Evolutionary conservation across 2,113 vertebrate genomes (phyloP).

Genomic region (Danionella cerebrum): DNA sequence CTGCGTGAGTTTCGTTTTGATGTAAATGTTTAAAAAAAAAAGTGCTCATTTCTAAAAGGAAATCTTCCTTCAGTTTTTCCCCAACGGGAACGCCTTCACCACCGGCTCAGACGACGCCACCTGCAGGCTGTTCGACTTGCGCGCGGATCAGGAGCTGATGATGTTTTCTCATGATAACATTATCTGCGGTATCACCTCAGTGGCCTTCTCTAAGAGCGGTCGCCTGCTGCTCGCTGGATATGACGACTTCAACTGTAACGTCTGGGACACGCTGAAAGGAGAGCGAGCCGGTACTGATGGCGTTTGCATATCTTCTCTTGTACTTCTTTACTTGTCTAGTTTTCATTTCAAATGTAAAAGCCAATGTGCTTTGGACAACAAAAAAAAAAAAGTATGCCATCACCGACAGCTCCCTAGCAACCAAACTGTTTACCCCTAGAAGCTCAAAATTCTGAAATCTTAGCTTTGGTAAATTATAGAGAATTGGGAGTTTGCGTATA

Average conservation of each 20-base stretch:
- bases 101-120: slow-evolving; percentile 94
- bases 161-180: slow-evolving; percentile 93
- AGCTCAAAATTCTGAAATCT: too few relatives aligned
- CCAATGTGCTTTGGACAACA: too few relatives aligned
- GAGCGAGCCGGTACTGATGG: slow-evolving; percentile 82
- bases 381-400: too few relatives aligned
- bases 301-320: too few relatives aligned
- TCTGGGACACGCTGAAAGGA: slow-evolving; percentile 96
- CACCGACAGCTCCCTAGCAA: too few relatives aligned
- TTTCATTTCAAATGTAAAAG: too few relatives aligned
- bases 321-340: too few relatives aligned
- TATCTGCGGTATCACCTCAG: slow-evolving; percentile 93
- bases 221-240: slow-evolving; percentile 91
- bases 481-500: too few relatives aligned
- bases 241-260: slow-evolving; percentile 96
- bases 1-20: slow-evolving; percentile 70
- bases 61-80: slow-evolving; percentile 75
- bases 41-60: too few relatives aligned
- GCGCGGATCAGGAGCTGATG: slow-evolving; percentile 90
- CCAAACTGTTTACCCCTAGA: too few relatives aligned
- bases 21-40: too few relatives aligned
- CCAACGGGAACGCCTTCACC: slow-evolving; percentile 89
- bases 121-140: slow-evolving; percentile 93
- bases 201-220: slow-evolving; percentile 97
- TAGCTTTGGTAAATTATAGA: too few relatives aligned